Percentiles rank a stretch among this genome's conserved stretches.
Conservation (phyloP, 2,797 vertebrate species). For the Mormyrus hasselquistii region DNA sequence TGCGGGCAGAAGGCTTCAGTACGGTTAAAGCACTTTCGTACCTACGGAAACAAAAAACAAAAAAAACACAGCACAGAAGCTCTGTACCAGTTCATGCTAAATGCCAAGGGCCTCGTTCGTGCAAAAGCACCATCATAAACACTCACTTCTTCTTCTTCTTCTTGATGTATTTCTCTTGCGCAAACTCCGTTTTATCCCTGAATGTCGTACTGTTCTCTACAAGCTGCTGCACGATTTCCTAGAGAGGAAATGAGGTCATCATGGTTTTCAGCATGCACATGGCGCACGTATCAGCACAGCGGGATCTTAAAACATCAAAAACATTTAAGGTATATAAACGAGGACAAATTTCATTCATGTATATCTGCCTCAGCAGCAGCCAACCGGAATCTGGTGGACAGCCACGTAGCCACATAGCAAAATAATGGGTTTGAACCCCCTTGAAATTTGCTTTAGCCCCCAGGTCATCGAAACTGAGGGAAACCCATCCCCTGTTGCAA, state of each 20-base stretch:
- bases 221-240: conserved; percentile 95
- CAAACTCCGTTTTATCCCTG: conserved; percentile 90
- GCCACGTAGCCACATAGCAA: neutral
- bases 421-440: neutral
- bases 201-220: conserved; percentile 96
- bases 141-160: conserved; percentile 99
- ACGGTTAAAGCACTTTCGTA: conserved; percentile 83
- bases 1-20: conserved; percentile 84
- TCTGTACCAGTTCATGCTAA: neutral
- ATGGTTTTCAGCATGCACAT: neutral
- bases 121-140: neutral
- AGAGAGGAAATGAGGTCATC: neutral
- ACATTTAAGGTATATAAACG: neutral
- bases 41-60: conserved; percentile 51
- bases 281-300: neutral
- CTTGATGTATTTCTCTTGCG: conserved; percentile 97
- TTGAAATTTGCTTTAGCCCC: neutral
- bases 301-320: neutral
- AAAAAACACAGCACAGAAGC: neutral
- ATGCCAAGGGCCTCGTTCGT: neutral
- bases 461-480: neutral
- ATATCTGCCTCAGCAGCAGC: neutral
- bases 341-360: neutral
- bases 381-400: neutral
- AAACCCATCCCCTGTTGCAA: neutral